These are phyloP conservation scores for Drosophila erecta DNA, from an alignment of 1,140 invertebrate genomes.

Conservation along the genomic window DNA sequence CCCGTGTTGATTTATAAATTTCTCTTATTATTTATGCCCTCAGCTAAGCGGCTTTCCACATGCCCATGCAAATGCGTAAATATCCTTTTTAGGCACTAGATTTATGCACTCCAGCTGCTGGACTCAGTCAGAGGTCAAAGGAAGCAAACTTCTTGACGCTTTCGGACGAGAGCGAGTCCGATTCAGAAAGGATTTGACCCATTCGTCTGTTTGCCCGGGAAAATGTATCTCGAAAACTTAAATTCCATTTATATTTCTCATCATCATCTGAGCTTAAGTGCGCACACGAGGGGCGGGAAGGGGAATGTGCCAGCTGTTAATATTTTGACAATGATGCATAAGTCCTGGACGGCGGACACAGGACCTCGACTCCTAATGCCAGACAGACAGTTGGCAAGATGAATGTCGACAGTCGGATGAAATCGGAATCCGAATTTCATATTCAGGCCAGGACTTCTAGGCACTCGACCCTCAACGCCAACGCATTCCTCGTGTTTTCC, in stretches of 20 bases:
- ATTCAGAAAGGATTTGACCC: constrained; percentile 68
- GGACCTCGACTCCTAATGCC: constrained; percentile 57
- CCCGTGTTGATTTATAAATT: constrained; percentile 36
- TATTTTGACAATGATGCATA: constrained; percentile 82
- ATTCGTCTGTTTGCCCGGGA: constrained; percentile 38
- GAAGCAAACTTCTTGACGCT: constrained; percentile 12
- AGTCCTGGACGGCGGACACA: constrained; percentile 57
- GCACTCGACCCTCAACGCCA: constrained; percentile 21
- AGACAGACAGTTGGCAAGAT: constrained; percentile 77
- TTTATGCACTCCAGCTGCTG: constrained; percentile 47
- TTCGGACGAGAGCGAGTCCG: constrained; percentile 24
- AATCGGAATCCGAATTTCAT: constrained; percentile 79
- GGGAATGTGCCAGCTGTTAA: constrained; percentile 77
- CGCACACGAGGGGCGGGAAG: constrained; percentile 47
- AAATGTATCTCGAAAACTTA: constrained; percentile 70
- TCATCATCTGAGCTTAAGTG: constrained; percentile 65
- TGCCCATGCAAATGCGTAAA: constrained; percentile 7
- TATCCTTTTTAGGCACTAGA: constrained; percentile 16
- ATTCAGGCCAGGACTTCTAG: constrained; percentile 67
- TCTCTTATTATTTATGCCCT: constrained; percentile 39
- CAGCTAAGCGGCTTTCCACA: constrained; percentile 5
- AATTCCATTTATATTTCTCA: constrained; percentile 76
- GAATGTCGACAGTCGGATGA: constrained; percentile 78
- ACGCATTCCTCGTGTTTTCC: constrained; percentile 33
- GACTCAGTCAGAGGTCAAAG: constrained; percentile 19